Conservation (phyloP, 1,140 invertebrate genomes). For the Drosophila hydei region DNA sequence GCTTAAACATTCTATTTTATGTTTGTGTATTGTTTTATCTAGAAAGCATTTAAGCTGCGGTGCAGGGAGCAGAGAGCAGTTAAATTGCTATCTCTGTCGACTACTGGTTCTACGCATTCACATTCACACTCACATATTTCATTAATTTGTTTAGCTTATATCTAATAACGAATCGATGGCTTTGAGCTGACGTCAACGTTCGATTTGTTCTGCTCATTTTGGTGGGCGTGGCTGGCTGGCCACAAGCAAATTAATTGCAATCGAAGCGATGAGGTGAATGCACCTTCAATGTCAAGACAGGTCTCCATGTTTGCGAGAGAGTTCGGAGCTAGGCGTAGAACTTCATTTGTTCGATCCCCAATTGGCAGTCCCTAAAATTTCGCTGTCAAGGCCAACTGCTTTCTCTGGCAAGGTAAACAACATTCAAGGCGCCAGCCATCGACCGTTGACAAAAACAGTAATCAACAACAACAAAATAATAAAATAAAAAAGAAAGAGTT, state of each 20-base stretch:
- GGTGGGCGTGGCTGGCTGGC: slow-evolving; percentile 13
- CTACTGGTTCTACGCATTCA: slow-evolving; percentile 72
- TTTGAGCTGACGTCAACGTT: slow-evolving; percentile 40
- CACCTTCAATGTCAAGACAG: slow-evolving; percentile 35
- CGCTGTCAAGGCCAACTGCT: slow-evolving; percentile 69
- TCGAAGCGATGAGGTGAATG: slow-evolving; percentile 48
- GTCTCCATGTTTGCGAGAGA: neutral
- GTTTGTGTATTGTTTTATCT: neutral
- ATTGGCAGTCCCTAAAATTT: slow-evolving; percentile 25
- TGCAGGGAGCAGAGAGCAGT: neutral
- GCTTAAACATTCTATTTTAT: slow-evolving; percentile 26
- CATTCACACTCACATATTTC: slow-evolving; percentile 23
- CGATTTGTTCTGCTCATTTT: slow-evolving; percentile 3
- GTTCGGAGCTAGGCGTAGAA: neutral
- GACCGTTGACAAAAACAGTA: slow-evolving; percentile 49
- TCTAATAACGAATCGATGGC: slow-evolving; percentile 24
- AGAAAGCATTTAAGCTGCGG: slow-evolving; percentile 16
- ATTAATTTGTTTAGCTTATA: slow-evolving; percentile 39
- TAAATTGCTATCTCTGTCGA: slow-evolving; percentile 5
- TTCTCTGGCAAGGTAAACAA: slow-evolving; percentile 77
- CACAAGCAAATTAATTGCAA: slow-evolving; percentile 27
- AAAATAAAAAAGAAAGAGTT: slow-evolving; percentile 1
- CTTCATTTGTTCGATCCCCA: slow-evolving; percentile 33
- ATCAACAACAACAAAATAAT: neutral
- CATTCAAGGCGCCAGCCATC: slow-evolving; percentile 66